Conservation (phyloP, 2,113 vertebrate species). For the Ciconia stormi region DNA sequence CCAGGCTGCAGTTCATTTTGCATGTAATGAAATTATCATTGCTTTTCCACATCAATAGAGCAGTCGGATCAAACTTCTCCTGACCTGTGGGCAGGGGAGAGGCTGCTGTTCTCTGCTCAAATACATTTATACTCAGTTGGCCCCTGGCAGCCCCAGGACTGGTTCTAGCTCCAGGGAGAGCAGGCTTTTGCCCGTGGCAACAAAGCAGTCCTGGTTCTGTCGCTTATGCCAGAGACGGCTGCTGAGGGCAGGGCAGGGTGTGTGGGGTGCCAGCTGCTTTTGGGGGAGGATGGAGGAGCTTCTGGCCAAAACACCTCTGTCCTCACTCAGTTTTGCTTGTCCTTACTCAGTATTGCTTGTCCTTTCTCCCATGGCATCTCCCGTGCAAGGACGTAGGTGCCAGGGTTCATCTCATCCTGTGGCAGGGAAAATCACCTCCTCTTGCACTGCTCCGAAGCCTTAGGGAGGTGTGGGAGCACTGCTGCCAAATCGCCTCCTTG, state of each 20-base stretch:
- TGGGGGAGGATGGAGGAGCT: background rate
- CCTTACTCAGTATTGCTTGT: background rate
- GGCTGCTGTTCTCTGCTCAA: background rate
- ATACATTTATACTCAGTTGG: background rate
- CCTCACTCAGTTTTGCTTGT: background rate
- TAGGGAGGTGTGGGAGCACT: background rate
- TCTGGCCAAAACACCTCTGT: background rate
- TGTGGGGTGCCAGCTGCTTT: background rate
- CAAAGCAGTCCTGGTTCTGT: background rate
- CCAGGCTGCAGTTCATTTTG: background rate
- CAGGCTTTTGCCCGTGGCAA: background rate
- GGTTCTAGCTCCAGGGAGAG: background rate
- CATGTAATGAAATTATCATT: background rate
- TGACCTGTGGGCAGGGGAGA: background rate
- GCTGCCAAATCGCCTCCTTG: background rate
- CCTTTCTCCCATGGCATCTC: background rate
- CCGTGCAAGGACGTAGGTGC: background rate
- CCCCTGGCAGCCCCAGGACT: background rate
- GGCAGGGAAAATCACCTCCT: background rate
- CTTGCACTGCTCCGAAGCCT: background rate
- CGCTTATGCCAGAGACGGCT: background rate
- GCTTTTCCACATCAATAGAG: background rate
- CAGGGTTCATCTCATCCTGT: background rate
- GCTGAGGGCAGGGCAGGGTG: background rate
- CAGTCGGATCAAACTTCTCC: background rate